phyloP scores from a whole-genome alignment of 2,113 vertebrate species.

The Gallinago jamesoni region DNA sequence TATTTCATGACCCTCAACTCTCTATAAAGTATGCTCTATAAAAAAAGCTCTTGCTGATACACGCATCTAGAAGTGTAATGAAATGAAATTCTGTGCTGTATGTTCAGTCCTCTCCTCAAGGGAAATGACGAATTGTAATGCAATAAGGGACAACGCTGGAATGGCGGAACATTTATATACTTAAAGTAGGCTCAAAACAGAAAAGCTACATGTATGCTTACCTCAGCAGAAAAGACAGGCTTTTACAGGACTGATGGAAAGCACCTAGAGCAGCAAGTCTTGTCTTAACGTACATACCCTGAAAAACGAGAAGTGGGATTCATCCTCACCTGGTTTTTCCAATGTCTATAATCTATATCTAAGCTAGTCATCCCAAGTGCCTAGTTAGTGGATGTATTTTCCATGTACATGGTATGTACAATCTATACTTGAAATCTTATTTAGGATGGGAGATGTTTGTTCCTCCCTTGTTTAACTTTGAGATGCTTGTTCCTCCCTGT shows the following conservation, averaged over 20 bases:
- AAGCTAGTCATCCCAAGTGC: not conserved
- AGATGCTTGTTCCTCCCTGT: not conserved
- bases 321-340: not conserved
- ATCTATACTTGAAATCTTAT: not conserved
- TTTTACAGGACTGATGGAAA: not conserved
- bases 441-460: not conserved
- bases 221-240: not conserved
- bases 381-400: not conserved
- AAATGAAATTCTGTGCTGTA: not conserved
- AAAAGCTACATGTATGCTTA: not conserved
- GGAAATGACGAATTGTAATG: slow-evolving; percentile 5
- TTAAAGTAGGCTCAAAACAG: not conserved
- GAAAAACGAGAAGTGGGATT: not conserved
- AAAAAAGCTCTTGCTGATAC: slow-evolving; percentile 33
- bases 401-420: not conserved
- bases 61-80: not conserved
- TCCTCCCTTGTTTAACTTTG: not conserved
- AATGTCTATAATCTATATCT: not conserved
- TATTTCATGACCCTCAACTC: slow-evolving; percentile 6
- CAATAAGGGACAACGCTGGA: not conserved
- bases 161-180: not conserved
- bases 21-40: not conserved
- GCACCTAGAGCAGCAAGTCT: not conserved
- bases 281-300: not conserved
- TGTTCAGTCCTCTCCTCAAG: not conserved